Evolutionary conservation across 2,797 vertebrate species (phyloP), one percentile per base, ranked within the genome.

Genomic region (Premnoplex brunnescens): DNA sequence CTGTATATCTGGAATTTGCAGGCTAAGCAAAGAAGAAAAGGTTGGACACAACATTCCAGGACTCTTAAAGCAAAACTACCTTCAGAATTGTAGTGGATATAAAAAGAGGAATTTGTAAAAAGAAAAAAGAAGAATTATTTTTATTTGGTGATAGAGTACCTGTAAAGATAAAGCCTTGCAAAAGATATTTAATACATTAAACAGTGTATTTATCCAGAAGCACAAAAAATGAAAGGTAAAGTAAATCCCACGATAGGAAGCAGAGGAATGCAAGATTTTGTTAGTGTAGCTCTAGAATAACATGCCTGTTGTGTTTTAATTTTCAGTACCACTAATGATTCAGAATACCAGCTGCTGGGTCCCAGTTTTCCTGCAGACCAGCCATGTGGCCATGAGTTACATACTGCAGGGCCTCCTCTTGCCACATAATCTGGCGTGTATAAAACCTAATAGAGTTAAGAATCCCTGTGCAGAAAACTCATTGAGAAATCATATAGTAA

Each of bases 101-200:
- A 28, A 63, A 73, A 89, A 81, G 14, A 64, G 3, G 62, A 60
- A 37, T 21, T 7, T 1, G 6, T 75, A 39, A 66, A 59, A 89
- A 24, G 2, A 21, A 80, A 68, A 52, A 46, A 32, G 0, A 5
- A 10, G 0, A 4, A 8, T 37, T 75, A 1, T 2, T 81, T 89
- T 84, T 54, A 54, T 69, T 59, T 78, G 56, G 24, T 46, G 34
- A 46, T 28, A 74, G 43, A 77, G 7, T 15, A 14, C 7, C 20
- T 67, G 49, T 71, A 72, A 62, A 74, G 60, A 43, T 44, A 73
- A 92, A 81, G 19, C 20, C 24, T 68, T 75, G 12, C 15, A 63
- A 75, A 81, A 75, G 34, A 28, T 55, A 44, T 55, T 66, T 15
- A 71, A 52, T 84, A 43, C 5, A 14, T 67, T 81, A 59, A 87